phyloP scores from a whole-genome alignment of 2,888 invertebrate species.

The Onchidella celtica region DNA sequence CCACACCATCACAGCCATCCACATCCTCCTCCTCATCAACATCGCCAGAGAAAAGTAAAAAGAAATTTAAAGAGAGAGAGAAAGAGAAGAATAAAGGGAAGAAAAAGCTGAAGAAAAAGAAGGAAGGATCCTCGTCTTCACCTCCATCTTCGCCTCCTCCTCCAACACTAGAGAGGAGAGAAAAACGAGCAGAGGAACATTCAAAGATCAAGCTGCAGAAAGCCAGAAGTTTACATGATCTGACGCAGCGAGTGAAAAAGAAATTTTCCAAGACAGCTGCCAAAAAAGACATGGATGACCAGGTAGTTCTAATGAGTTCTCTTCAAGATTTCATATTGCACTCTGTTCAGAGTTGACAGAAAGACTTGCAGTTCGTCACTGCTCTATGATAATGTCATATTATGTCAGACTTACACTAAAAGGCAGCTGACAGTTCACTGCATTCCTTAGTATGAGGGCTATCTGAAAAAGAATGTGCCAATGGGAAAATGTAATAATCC shows the following conservation, averaged over 20 bases:
- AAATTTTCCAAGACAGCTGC: constrained; percentile 36
- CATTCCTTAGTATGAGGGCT: too few relatives aligned
- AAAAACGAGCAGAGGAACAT: constrained; percentile 52
- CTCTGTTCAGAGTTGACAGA: too few relatives aligned
- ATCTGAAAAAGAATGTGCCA: too few relatives aligned
- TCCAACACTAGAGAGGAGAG: constrained; percentile 38
- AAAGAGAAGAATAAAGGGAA: constrained; percentile 12
- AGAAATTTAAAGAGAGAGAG: constrained; percentile 6
- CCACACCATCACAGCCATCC: not conserved
- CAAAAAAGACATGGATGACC: constrained; percentile 35
- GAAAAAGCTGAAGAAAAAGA: constrained; percentile 33
- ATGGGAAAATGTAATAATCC: too few relatives aligned
- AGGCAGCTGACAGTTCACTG: too few relatives aligned
- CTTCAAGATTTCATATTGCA: too few relatives aligned
- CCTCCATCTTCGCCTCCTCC: constrained; percentile 35
- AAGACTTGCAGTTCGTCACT: too few relatives aligned
- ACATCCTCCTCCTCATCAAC: not conserved
- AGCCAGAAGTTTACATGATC: constrained; percentile 64
- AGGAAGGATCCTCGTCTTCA: not conserved
- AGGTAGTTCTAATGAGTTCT: too few relatives aligned
- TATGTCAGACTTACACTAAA: too few relatives aligned
- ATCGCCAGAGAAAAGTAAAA: constrained; percentile 21
- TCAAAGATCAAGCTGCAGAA: constrained; percentile 61
- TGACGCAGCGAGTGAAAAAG: constrained; percentile 73
- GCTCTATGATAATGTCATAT: too few relatives aligned